Base-by-base conservation (phyloP, 2,888 invertebrate species). In the Dynastes hyllus region DNA sequence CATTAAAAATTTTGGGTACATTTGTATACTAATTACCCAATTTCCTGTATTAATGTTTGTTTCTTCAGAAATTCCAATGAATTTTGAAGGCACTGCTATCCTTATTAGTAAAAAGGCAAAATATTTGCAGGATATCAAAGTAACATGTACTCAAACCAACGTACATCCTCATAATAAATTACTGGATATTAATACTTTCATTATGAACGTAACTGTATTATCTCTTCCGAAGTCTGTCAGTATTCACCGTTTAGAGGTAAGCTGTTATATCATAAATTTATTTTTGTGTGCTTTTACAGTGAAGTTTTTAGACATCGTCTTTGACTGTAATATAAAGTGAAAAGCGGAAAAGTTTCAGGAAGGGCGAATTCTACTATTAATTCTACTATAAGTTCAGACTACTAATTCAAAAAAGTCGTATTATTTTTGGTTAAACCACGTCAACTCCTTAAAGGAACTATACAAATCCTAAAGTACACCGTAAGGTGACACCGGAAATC, bases 71-170 rank as follows among this genome's bases (percentile, higher is more conserved):
- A 65, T 89, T 13, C 88, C 88, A 11, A 85, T 86, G 29, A 85
- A 84, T 77, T 87, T 88, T 66, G 80, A 88, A 11, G 87, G 87
- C 5, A 82, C 84, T 53, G 81, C 83, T 66, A 90, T 90, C 82
- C 78, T 86, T 61, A 82, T 85, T 22, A 87, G 86, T 71, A 90
- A 89, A 83, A 84, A 86, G 73, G 80, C 91, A 1, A 86, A 86
- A 81, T 91, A 89, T 86, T 87, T 92, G 65, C 85, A 89, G 83
- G 85, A 90, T 81, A 86, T 89, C 83, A 86, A 88, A 82, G 86
- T 86, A 76, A 82, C 84, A 22, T 91, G 91, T 83, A 84, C 86
- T 78, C 89, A 90, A 84, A 86, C 82, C 79, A 86, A 82, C 53
- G 84, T 91, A 77, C 84, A 82, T 32, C 84, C 84, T 80, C 80